phyloP scores from a whole-genome alignment of 2,797 vertebrate species.

The Columba guinea region DNA sequence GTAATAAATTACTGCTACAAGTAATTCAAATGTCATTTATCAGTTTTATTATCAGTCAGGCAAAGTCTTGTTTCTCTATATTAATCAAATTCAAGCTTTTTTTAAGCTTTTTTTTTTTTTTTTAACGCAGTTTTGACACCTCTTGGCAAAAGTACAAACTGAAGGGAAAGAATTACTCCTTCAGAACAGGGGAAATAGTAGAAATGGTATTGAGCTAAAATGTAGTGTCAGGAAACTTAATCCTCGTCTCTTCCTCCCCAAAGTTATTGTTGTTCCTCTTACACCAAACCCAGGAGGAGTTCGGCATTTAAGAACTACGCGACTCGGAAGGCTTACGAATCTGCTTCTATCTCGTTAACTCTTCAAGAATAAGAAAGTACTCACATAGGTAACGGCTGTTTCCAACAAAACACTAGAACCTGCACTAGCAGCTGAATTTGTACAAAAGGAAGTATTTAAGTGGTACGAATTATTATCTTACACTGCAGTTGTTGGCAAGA shows the following conservation, averaged over 20 bases:
- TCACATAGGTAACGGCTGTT: background rate
- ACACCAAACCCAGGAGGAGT: slow-evolving; percentile 15
- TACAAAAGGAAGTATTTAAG: background rate
- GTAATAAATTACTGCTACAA: slow-evolving; percentile 88
- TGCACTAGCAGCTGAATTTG: background rate
- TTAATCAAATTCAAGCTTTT: slow-evolving; percentile 84
- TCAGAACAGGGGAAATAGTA: slow-evolving; percentile 11
- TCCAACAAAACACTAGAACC: background rate
- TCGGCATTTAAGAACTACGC: background rate
- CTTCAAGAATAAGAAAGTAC: background rate
- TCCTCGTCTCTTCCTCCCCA: background rate
- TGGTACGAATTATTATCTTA: background rate
- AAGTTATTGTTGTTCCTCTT: background rate
- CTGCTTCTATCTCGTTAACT: background rate
- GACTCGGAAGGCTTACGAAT: slow-evolving; percentile 13
- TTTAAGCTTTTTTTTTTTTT: slow-evolving; percentile 58
- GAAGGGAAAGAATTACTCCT: slow-evolving; percentile 54
- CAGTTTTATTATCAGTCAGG: slow-evolving; percentile 88
- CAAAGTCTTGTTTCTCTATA: slow-evolving; percentile 87
- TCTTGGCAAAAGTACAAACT: slow-evolving; percentile 77
- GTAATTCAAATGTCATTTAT: slow-evolving; percentile 89
- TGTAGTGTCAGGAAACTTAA: background rate
- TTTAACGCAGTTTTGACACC: slow-evolving; percentile 76
- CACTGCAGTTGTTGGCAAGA: background rate
- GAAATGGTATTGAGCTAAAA: background rate